These are phyloP conservation scores for Hippocampus barbouri DNA, from an alignment of 2,113 vertebrate genomes.

Conservation along the genomic window DNA sequence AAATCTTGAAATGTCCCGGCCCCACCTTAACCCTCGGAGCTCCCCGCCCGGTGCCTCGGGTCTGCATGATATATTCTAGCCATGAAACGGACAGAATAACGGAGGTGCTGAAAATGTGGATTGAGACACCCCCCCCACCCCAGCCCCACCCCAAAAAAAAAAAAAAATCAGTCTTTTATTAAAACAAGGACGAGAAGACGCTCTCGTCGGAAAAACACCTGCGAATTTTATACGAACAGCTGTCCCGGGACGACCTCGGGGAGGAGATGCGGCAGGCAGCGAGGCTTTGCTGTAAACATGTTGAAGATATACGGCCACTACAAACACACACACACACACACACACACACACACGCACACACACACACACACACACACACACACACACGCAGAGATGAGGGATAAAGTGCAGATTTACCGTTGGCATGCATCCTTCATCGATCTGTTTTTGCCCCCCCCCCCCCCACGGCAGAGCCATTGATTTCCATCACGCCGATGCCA, in stretches of 20 bases:
- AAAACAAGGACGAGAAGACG: not conserved
- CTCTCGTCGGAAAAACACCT: constrained; percentile 45
- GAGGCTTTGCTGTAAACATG: constrained; percentile 42
- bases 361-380: not conserved
- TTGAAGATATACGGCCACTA: constrained; percentile 28
- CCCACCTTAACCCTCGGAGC: not conserved
- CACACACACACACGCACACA: not conserved
- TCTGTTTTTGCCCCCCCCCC: constrained; percentile 8
- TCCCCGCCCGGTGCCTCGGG: not conserved
- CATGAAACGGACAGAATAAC: not conserved
- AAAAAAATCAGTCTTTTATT: not conserved
- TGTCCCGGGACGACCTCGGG: constrained; percentile 39
- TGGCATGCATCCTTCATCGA: constrained; percentile 2
- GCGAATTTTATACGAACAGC: constrained; percentile 51
- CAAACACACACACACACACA: constrained; percentile 2
- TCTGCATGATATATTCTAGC: not conserved
- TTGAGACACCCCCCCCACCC: too few species aligned
- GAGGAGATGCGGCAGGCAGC: constrained; percentile 11
- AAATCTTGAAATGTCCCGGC: too few species aligned
- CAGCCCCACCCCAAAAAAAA: too few species aligned
- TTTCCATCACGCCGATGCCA: constrained; percentile 3
- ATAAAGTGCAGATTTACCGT: not conserved
- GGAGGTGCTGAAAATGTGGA: not conserved
- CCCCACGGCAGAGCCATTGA: constrained; percentile 7
- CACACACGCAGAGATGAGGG: not conserved